Evolutionary conservation across 1,140 invertebrate genomes (phyloP).

Genomic region (Plectus sambesii): DNA sequence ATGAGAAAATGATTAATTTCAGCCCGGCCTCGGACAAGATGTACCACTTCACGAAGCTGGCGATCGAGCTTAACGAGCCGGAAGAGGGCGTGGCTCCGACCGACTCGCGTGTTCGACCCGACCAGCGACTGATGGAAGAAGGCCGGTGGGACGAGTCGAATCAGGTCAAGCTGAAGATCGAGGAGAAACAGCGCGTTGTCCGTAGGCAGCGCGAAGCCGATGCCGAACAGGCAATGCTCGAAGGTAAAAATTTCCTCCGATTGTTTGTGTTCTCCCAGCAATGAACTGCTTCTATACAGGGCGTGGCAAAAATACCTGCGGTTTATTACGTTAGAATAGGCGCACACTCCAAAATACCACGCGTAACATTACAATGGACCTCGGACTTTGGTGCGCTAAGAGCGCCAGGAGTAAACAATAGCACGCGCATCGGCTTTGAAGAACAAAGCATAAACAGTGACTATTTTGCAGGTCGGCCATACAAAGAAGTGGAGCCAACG

Average conservation of each 20-base stretch:
- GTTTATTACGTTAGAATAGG: neutral
- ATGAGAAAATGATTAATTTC: conserved; percentile 14
- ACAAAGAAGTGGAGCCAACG: conserved; percentile 64
- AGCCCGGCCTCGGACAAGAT: conserved; percentile 57
- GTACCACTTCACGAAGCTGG: conserved; percentile 87
- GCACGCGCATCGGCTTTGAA: too few species aligned
- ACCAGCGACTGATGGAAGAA: conserved; percentile 94
- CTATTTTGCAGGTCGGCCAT: conserved; percentile 57
- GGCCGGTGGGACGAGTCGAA: conserved; percentile 93
- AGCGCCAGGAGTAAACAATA: too few species aligned
- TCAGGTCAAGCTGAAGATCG: conserved; percentile 68
- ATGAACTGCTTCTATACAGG: conserved; percentile 7
- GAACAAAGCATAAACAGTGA: too few species aligned
- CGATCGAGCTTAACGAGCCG: conserved; percentile 86
- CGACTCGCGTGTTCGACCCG: conserved; percentile 79
- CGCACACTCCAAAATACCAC: too few species aligned
- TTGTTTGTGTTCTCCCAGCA: neutral
- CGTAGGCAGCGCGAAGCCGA: conserved; percentile 43
- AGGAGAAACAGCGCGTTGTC: conserved; percentile 73
- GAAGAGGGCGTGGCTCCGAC: conserved; percentile 86
- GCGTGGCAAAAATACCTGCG: neutral
- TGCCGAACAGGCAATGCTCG: conserved; percentile 33
- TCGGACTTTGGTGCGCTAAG: too few species aligned
- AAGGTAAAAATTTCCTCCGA: conserved; percentile 25
- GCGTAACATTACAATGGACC: too few species aligned